These are phyloP conservation scores for Neogale vison DNA, from an alignment of 2,113 vertebrate genomes.

Conservation along the genomic window DNA sequence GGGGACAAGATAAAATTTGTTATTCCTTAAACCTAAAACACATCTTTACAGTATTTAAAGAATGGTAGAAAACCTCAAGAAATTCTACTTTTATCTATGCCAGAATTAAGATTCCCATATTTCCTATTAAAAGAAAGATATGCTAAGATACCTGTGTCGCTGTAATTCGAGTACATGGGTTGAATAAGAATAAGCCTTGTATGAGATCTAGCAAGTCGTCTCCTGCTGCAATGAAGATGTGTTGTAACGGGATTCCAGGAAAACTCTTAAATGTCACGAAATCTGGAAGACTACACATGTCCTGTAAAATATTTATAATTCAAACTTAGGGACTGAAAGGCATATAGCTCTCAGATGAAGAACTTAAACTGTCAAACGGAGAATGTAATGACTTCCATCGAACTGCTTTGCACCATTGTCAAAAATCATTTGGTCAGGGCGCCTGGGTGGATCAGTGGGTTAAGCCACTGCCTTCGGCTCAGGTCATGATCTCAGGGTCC, in stretches of 20 bases:
- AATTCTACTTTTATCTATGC: not conserved
- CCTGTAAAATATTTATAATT: conserved; percentile 83
- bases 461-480: no score
- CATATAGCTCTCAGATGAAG: not conserved
- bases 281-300: conserved; percentile 95
- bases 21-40: conserved; percentile 15
- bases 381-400: not conserved
- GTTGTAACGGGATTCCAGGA: conserved; percentile 94
- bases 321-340: conserved; percentile 44
- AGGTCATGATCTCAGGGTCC: no score
- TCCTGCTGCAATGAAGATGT: conserved; percentile 97
- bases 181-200: conserved; percentile 94
- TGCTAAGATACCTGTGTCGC: conserved; percentile 90
- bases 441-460: no score
- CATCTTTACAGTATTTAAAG: not conserved
- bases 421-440: no score
- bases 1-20: not conserved
- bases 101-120: not conserved
- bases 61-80: conserved; percentile 14
- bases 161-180: conserved; percentile 91
- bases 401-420: no score
- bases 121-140: not conserved
- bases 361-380: not conserved
- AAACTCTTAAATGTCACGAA: conserved; percentile 97
- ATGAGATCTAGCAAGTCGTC: conserved; percentile 94